Conservation (phyloP, 2,113 vertebrate genomes). For the Urocolius indicus region DNA sequence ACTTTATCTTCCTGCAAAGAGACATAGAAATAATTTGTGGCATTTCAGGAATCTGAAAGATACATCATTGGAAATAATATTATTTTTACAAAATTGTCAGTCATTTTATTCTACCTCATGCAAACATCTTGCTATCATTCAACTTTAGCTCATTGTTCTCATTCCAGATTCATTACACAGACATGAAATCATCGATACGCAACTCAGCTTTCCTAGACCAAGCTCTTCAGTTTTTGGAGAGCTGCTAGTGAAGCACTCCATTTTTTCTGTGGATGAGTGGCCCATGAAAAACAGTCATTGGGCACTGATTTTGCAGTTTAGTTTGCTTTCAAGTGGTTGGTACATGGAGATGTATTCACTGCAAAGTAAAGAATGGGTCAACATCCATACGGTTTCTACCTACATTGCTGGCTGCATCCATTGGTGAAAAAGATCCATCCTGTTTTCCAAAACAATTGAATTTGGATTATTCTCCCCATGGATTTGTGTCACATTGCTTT, state of each 20-base stretch:
- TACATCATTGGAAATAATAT: neutral
- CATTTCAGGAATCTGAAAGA: neutral
- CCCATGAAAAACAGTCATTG: neutral
- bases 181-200: neutral
- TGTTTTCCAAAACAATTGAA: neutral
- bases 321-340: neutral
- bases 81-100: neutral
- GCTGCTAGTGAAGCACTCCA: neutral
- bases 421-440: neutral
- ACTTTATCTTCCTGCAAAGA: neutral
- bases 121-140: neutral
- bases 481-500: neutral
- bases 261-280: neutral
- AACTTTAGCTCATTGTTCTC: neutral
- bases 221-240: neutral
- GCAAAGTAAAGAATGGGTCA: neutral
- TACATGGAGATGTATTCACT: neutral
- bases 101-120: neutral
- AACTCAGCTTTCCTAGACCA: neutral
- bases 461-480: neutral
- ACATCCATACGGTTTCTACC: neutral
- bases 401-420: neutral
- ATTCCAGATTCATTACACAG: neutral
- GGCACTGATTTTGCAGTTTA: neutral
- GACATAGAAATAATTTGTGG: neutral